A percentile compares a stretch with the other conserved stretches of the same genome.
Evolutionary conservation across 2,888 invertebrate species (phyloP).

Genomic region (Cinara cedri): DNA sequence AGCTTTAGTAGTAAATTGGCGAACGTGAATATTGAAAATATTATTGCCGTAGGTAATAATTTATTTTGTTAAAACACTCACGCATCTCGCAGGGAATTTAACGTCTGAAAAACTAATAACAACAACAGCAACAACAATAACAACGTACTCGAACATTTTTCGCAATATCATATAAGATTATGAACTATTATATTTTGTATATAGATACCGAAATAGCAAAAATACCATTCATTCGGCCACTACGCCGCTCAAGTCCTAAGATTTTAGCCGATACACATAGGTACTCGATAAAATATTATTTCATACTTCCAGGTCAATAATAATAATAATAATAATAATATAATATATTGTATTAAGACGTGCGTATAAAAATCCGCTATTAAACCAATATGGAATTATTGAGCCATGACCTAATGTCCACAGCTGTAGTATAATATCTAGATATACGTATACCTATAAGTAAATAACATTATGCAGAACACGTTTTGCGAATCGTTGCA

Average conservation of each 20-base stretch:
- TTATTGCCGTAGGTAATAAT: neutral
- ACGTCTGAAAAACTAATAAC: neutral
- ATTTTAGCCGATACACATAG: neutral
- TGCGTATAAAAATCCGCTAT: neutral
- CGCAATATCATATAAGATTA: no score
- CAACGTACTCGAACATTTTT: neutral
- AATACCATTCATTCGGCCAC: neutral
- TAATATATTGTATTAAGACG: neutral
- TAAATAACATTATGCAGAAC: constrained; percentile 6
- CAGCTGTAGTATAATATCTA: neutral
- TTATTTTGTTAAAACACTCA: constrained; percentile 11
- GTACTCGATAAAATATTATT: neutral
- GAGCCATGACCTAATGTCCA: constrained; percentile 43
- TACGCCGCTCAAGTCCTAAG: no score
- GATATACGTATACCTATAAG: neutral
- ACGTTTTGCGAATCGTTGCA: constrained; percentile 42
- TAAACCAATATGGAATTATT: constrained; percentile 36
- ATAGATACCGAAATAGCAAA: no score
- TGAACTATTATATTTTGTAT: no score
- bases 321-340: no score
- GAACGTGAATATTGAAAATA: no score
- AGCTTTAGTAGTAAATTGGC: no score
- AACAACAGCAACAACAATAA: neutral
- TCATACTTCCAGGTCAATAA: constrained; percentile 29
- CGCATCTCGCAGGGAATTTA: neutral